Base-by-base conservation (phyloP, 2,888 invertebrate genomes). In the Vandiemenella viatica region DNA sequence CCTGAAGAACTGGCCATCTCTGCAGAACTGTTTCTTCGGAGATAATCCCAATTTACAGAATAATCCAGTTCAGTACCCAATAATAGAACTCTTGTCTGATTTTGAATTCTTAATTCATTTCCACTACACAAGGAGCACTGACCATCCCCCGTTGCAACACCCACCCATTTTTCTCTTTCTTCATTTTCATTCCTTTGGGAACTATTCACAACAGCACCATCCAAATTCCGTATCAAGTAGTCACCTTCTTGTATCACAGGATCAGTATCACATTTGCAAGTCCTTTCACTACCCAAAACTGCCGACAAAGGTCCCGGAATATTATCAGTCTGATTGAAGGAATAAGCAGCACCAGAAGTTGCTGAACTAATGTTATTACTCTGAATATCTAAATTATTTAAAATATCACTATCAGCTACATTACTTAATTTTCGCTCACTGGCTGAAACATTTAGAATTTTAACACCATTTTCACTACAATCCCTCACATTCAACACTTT, bases 41-140 rank as follows among this genome's bases (percentile, higher is more conserved):
- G 42, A 41, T 41, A 26, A 7, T 66, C 66, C 66, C 66, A 66
- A 50, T 66, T 66, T 43, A 65, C 65, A 1, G 64, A 61, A 46
- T 66, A 66, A 44, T 65, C 63, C 43, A 32, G 32, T 32, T 32
- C 32, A 32, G 32, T 13, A 4, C 32, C 32, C n/a, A 43, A 20
- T 4, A 21, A 26, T 19, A 10, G 20, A 13, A 23, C 44, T 32
- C 10, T 8, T 3, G 32, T 44, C 10, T 65, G 62, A 23, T 64
- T 65, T 16, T 62, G 64, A 52, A 64, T 64, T 7, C 62, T 62
- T 10, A 18, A 18, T 38, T 65, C 63, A 50, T 65, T 66, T 0
- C 65, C 61, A 3, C 64, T 57, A 37, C 53, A 53, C 46, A 53
- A 49, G 22, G 48, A 26, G 45, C 49, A 49, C 40, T 51, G 51